phyloP scores from a whole-genome alignment of 2,113 vertebrate genomes.

The Larimichthys crocea region DNA sequence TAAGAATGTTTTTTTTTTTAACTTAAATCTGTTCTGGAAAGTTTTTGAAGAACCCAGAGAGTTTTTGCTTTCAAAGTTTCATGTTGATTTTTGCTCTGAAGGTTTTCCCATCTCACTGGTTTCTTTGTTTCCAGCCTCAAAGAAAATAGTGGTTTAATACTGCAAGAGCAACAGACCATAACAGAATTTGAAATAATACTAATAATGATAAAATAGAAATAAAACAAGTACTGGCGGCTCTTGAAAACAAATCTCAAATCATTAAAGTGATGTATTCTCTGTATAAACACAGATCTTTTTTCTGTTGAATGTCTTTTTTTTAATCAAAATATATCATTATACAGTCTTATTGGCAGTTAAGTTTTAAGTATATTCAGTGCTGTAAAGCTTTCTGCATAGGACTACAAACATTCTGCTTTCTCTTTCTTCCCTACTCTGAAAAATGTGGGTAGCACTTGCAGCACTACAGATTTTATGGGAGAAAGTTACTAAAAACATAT shows the following conservation, averaged over 20 bases:
- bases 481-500: slow-evolving; percentile 27
- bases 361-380: slow-evolving; percentile 12
- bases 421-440: slow-evolving; percentile 21
- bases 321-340: background rate
- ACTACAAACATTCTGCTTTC: slow-evolving; percentile 40
- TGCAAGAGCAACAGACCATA: slow-evolving; percentile 25
- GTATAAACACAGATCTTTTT: background rate
- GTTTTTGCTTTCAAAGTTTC: slow-evolving; percentile 59
- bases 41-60: slow-evolving; percentile 51
- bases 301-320: background rate
- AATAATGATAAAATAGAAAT: background rate
- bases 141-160: slow-evolving; percentile 36
- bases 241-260: background rate
- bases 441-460: slow-evolving; percentile 26
- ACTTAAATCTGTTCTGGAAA: slow-evolving; percentile 45
- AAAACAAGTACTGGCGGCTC: background rate
- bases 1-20: slow-evolving; percentile 37
- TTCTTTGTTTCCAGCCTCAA: slow-evolving; percentile 42
- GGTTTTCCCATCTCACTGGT: slow-evolving; percentile 17
- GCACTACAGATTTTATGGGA: slow-evolving; percentile 25
- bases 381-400: slow-evolving; percentile 12
- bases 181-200: slow-evolving; percentile 21
- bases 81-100: slow-evolving; percentile 43
- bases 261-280: background rate
- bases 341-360: background rate